Conservation (phyloP, 2,113 vertebrate genomes). For the Acanthochromis polyacanthus region DNA sequence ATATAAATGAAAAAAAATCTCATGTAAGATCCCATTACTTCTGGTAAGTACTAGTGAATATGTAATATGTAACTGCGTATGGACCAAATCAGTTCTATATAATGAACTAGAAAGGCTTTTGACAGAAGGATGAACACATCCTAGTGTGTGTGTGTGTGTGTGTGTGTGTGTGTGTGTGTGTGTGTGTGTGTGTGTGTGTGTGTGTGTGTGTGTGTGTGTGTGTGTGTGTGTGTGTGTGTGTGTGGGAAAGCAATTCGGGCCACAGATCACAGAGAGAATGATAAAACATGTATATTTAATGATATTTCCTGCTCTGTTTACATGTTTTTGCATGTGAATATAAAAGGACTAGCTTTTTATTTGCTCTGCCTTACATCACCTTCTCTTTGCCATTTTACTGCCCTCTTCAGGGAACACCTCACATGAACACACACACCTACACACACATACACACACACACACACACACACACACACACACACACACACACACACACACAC, state of each 20-base stretch:
- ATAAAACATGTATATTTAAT: not conserved
- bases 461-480: not conserved
- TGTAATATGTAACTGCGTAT: not conserved
- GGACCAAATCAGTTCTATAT: not conserved
- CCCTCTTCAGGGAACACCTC: slow-evolving; percentile 59
- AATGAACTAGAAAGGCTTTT: not conserved
- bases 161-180: not conserved
- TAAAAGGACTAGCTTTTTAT: slow-evolving; percentile 1
- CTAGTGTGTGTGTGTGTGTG: not conserved
- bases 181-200: not conserved
- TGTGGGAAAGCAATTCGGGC: not conserved
- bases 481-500: slow-evolving; percentile 4
- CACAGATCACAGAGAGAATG: not conserved
- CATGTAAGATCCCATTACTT: too few species aligned
- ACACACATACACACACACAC: slow-evolving; percentile 4
- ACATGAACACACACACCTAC: not conserved
- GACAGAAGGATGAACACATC: not conserved
- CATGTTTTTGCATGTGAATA: slow-evolving; percentile 18
- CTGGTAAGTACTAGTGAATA: too few species aligned
- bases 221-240: not conserved
- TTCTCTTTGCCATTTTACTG: slow-evolving; percentile 46
- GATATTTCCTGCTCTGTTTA: slow-evolving; percentile 7
- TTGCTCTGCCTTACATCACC: slow-evolving; percentile 45
- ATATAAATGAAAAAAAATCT: too few species aligned
- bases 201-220: not conserved